Evolutionary conservation across 2,113 vertebrate genomes (phyloP), one percentile per base, ranked within the genome.

Genomic region (Heliornis fulica): DNA sequence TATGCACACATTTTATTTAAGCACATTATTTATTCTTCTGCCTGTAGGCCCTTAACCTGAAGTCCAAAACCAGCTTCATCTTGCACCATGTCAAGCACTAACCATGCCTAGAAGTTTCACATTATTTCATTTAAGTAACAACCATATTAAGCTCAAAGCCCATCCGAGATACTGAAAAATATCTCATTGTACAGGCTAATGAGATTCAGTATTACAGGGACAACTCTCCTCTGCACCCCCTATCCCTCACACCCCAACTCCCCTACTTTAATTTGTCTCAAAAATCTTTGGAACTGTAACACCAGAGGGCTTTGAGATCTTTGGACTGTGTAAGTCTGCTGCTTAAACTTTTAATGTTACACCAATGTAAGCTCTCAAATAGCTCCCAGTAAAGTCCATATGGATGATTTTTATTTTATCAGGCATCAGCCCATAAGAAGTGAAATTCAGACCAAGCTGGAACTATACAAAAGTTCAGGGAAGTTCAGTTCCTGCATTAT

Each of bases 81-180:
- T 92, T 66, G 43, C 76, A 89, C 79, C 93, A 61, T 8, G 32
- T 54, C 54, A 63, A 31, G 60, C 31, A 89, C 15, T 83, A 82
- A 69, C 20, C 32, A 78, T 56, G 75, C 18, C 57, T 70, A 94
- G 90, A 92, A 90, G 56, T 77, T 93, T 88, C 83, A 78, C 46
- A 84, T 94, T 92, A 59, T 96, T 96, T 81, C 79, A 65, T 64
- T 89, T 97, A 95, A 93, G 60, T 89, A 97, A 96, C 72, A 84
- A 69, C 83, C 48, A 36, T 68, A 87, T 83, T 90, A 93, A 81
- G 40, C 85, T 92, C 64, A 74, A 86, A 64, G 88, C 43, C 93
- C 83, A 90, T 86, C 43, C 65, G 94, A 77, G 80, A 96, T 56
- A 94, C 87, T 66, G 80, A 96, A 96, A 87, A 96, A 86, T 94